Percentiles rank a stretch among this genome's conserved stretches.
Evolutionary conservation across 2,797 vertebrate species (phyloP).

Genomic region (Muscicapa comitata): DNA sequence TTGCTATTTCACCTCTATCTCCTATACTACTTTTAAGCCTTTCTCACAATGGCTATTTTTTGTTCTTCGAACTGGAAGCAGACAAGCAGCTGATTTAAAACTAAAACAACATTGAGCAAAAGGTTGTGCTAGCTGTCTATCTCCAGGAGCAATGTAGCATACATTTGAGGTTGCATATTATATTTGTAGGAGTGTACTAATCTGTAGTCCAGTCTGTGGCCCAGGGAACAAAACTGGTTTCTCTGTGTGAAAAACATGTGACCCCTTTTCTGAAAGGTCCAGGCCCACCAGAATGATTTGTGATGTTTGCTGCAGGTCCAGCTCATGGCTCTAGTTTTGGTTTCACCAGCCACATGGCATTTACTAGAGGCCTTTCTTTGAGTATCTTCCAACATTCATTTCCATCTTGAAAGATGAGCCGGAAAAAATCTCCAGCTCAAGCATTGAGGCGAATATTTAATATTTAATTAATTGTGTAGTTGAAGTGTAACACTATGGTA

Average conservation of each 20-base stretch:
- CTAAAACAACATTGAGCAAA: background rate
- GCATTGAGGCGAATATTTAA: background rate
- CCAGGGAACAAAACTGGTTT: background rate
- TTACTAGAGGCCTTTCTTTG: background rate
- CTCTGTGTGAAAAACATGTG: background rate
- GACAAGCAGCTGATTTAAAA: background rate
- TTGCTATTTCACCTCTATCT: background rate
- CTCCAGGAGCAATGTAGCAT: background rate
- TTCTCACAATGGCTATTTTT: background rate
- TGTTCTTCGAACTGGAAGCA: background rate
- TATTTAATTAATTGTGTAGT: background rate
- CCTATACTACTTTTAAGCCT: background rate
- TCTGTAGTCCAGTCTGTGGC: background rate
- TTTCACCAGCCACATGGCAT: rapidly evolving
- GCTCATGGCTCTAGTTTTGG: background rate
- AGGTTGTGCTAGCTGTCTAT: background rate
- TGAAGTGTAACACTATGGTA: background rate
- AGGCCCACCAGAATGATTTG: background rate
- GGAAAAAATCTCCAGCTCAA: background rate
- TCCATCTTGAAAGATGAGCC: background rate
- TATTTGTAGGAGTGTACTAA: background rate
- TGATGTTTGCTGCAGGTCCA: background rate
- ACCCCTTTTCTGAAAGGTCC: background rate
- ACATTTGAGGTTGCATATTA: background rate
- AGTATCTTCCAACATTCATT: background rate